Conservation (phyloP, 2,888 invertebrate genomes). For the Dastarcus helophoroides region DNA sequence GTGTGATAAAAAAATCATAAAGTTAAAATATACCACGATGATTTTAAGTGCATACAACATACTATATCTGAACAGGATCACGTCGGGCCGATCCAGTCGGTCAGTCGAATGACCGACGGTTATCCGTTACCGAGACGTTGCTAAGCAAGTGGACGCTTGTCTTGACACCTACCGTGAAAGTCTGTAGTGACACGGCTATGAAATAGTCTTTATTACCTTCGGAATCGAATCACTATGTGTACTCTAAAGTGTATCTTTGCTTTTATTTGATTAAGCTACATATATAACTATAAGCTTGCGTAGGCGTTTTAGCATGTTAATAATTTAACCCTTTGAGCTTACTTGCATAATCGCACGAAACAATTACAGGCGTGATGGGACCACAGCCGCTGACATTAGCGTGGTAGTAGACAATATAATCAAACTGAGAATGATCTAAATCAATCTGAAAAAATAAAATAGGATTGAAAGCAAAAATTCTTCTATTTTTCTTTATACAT, state of each 20-base stretch:
- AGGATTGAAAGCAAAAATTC: no score
- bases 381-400: no score
- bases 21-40: slow-evolving; percentile 34
- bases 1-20: slow-evolving; percentile 34
- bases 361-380: no score
- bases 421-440: no score
- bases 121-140: slow-evolving; percentile 9
- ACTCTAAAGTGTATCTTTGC: slow-evolving; percentile 22
- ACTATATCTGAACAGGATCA: slow-evolving; percentile 33
- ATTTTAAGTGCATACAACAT: slow-evolving; percentile 34
- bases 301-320: slow-evolving; percentile 19
- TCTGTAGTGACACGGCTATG: slow-evolving; percentile 38
- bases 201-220: slow-evolving; percentile 36
- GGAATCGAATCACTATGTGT: slow-evolving; percentile 32
- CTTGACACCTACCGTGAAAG: slow-evolving; percentile 36
- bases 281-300: slow-evolving; percentile 15
- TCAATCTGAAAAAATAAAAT: no score
- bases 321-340: no score
- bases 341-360: no score
- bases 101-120: slow-evolving; percentile 15
- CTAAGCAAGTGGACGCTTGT: slow-evolving; percentile 21
- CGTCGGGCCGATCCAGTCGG: slow-evolving; percentile 24
- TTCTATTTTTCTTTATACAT: no score
- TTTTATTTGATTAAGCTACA: slow-evolving; percentile 19
- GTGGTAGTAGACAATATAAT: no score